Base-by-base conservation (phyloP, 2,113 vertebrate genomes). In the Callorhinus ursinus region DNA sequence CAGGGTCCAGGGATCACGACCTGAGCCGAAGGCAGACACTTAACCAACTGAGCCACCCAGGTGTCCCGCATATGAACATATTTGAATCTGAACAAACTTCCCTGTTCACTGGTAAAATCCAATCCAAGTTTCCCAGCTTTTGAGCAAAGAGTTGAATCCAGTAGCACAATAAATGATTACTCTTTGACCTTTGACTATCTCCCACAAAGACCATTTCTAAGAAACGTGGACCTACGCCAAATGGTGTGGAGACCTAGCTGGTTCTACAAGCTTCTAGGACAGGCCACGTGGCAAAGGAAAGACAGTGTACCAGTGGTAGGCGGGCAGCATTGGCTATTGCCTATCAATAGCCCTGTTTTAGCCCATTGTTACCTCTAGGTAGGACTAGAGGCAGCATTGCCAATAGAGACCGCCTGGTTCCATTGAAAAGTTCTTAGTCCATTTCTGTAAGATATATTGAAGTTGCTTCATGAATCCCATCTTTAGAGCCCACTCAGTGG, bases 381-480 rank as follows among this genome's bases (percentile, higher is more conserved):
- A 71, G 42, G 21, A 10, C 36, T 36, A 19, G 31, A 90, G 69
- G 42, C 13, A 19, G 19, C 31, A 28, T 4, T 59, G 42, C 51
- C 69, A 72, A 9, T 6, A 65, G 49, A 59, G 21, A 39, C 53
- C 24, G 51, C 88, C 69, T 33, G 31, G 12, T 49, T 19, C 76
- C 7, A 10, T 0, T 33, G 36, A n/a, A 42, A 96, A 65, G 51
- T 39, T 51, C 42, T 76, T 69, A 1, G 4, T 22, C 77, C 33
- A 21, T 53, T 88, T 94, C 72, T 74, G 1, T 22, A 46, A 95
- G 82, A 42, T 42, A 15, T 2, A 22, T 46, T 63, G 22, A 90
- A 93, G 59, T 51, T 33, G 82, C 94, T 55, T 95, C 89, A 2
- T 69, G 95, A 98, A 95, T 69, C 36, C 89, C 63, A 97, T 98